phyloP scores from a whole-genome alignment of 2,113 vertebrate genomes.

The Malaclemys terrapin region DNA sequence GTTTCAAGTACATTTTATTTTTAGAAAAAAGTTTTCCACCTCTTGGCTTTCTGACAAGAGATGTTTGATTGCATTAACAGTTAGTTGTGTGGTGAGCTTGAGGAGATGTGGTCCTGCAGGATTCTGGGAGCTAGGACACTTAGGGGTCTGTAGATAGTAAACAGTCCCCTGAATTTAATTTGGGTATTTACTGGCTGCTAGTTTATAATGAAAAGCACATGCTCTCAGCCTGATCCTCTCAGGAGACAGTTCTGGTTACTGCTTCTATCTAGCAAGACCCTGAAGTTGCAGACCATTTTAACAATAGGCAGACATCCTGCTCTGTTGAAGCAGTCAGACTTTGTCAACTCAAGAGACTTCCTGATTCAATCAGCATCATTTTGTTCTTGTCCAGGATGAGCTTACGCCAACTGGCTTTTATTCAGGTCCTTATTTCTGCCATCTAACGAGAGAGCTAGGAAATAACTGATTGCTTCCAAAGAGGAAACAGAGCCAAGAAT shows the following conservation, averaged over 20 bases:
- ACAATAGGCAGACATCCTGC: neutral
- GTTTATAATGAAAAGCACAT: neutral
- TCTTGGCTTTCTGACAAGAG: neutral
- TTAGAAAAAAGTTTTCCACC: neutral
- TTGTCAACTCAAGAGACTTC: neutral
- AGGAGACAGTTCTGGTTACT: neutral
- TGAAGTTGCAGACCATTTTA: neutral
- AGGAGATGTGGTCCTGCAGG: neutral
- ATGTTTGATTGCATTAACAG: neutral
- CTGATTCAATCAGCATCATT: neutral
- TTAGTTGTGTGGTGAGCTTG: neutral
- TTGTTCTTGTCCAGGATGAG: neutral
- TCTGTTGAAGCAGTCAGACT: neutral
- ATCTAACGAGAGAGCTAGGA: rapidly evolving
- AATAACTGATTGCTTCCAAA: neutral
- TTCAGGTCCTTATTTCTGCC: neutral
- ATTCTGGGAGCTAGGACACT: neutral
- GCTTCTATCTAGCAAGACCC: neutral
- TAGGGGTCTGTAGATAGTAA: neutral
- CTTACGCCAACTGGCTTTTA: neutral
- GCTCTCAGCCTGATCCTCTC: neutral
- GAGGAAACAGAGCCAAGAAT: neutral
- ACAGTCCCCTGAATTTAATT: neutral
- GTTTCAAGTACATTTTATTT: neutral
- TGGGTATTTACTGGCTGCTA: neutral